Percentiles rank a stretch among this genome's conserved stretches.
phyloP scores from a whole-genome alignment of 2,113 vertebrate species.

The Menura novaehollandiae region DNA sequence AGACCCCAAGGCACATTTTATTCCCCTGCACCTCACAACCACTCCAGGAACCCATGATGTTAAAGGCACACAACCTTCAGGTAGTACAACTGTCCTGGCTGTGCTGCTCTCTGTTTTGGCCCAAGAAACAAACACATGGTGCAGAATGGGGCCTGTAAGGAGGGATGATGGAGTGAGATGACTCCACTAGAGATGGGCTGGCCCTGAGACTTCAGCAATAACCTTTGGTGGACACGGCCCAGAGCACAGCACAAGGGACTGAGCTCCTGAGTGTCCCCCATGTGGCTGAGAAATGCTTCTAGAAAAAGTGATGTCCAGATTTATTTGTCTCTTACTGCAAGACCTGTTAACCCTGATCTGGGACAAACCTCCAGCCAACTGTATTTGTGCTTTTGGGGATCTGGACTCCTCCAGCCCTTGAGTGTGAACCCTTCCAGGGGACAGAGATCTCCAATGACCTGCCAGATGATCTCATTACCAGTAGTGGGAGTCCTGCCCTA shows the following conservation, averaged over 20 bases:
- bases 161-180: neutral
- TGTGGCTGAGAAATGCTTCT: neutral
- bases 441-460: neutral
- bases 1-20: fast-evolving
- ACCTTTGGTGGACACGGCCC: neutral
- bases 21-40: neutral
- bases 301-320: neutral
- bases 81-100: neutral
- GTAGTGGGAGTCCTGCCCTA: slow-evolving; percentile 56
- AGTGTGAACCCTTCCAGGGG: neutral
- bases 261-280: neutral
- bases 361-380: neutral
- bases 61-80: neutral
- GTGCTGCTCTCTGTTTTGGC: neutral
- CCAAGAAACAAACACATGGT: fast-evolving
- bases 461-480: slow-evolving; percentile 31
- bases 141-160: neutral
- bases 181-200: neutral
- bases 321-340: neutral
- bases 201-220: neutral
- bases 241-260: neutral
- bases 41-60: fast-evolving
- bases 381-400: neutral
- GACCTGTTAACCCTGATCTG: neutral
- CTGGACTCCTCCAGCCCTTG: neutral